phyloP scores from a whole-genome alignment of 2,113 vertebrate genomes.

The Himantopus leucocephalus region DNA sequence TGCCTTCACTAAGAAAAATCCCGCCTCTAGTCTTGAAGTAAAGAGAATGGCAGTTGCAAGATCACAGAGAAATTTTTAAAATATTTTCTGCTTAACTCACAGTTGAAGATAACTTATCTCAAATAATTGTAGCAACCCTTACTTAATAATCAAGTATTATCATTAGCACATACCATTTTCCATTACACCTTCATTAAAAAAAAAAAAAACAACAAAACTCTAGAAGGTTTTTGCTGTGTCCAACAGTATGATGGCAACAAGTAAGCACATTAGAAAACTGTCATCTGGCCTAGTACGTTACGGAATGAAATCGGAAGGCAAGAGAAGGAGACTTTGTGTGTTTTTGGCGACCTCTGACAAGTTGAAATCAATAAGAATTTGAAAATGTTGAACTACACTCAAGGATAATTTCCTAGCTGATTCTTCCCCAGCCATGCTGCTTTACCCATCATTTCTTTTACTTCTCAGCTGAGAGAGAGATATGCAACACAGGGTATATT shows the following conservation, averaged over 20 bases:
- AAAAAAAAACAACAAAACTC: neutral
- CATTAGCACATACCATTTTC: neutral
- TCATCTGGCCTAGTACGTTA: neutral
- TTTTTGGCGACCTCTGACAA: neutral
- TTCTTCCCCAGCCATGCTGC: neutral
- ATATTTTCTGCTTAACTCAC: neutral
- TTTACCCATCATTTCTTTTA: neutral
- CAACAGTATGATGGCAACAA: neutral
- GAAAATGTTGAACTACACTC: neutral
- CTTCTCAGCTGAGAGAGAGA: neutral
- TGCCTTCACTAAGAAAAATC: neutral
- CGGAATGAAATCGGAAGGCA: slow-evolving; percentile 18
- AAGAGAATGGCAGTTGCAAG: neutral
- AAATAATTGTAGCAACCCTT: neutral
- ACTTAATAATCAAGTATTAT: neutral
- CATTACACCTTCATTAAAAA: neutral
- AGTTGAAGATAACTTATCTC: neutral
- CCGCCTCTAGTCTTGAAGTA: neutral
- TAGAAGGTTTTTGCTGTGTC: neutral
- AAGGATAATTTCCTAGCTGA: neutral
- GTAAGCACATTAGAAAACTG: neutral
- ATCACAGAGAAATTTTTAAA: neutral
- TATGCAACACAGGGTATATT: neutral
- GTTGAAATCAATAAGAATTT: slow-evolving; percentile 30
- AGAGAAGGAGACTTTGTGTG: neutral